Conservation (phyloP, 2,888 invertebrate genomes). For the Athalia circularis region DNA sequence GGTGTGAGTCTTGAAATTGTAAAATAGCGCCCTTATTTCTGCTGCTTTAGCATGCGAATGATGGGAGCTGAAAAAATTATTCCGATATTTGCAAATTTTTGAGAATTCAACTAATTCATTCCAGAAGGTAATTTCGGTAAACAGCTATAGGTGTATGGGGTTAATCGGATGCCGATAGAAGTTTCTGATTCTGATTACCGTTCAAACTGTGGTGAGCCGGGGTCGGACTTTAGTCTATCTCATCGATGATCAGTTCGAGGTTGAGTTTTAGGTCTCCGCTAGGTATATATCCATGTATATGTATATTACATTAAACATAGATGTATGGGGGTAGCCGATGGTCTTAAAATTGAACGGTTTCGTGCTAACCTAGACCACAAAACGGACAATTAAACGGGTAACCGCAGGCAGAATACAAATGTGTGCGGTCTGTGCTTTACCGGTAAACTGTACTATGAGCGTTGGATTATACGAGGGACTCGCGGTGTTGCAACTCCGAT, state of each 20-base stretch:
- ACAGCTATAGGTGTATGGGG: background rate
- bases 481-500: background rate
- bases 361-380: slow-evolving; percentile 1
- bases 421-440: slow-evolving; percentile 35
- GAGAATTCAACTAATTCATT: no score
- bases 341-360: slow-evolving; percentile 42
- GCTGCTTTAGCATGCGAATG: no score
- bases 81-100: no score
- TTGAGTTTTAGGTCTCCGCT: slow-evolving; percentile 22
- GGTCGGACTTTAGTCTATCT: slow-evolving; percentile 7
- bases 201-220: background rate
- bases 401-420: slow-evolving; percentile 42
- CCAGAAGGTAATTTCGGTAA: background rate
- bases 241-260: slow-evolving; percentile 37
- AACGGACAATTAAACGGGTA: slow-evolving; percentile 40
- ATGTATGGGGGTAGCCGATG: slow-evolving; percentile 31
- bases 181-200: background rate
- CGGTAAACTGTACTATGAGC: slow-evolving; percentile 7
- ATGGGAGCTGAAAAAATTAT: no score
- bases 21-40: no score
- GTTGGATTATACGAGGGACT: slow-evolving; percentile 26
- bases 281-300: background rate
- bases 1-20: no score
- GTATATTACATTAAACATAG: background rate
- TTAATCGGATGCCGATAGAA: background rate